These are phyloP conservation scores for Chromoteleia sp. DNA, from an alignment of 2,888 invertebrate genomes.

Conservation along the genomic window DNA sequence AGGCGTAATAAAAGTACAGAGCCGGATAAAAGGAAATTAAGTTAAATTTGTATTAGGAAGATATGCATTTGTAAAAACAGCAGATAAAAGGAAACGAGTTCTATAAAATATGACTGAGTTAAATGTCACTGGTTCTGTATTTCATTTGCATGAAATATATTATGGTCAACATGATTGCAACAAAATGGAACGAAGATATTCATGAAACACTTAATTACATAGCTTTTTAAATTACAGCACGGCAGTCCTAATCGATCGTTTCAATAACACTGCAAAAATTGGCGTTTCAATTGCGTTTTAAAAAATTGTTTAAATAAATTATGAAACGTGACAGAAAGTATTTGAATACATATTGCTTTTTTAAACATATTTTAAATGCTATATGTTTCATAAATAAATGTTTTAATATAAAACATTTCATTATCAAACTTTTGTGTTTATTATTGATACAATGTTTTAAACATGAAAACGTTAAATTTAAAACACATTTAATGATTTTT, in stretches of 20 bases:
- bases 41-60: slow-evolving; percentile 27
- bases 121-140: slow-evolving; percentile 20
- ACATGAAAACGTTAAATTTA: too few relatives aligned
- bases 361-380: too few relatives aligned
- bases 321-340: too few relatives aligned
- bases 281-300: too few relatives aligned
- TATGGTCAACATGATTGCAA: slow-evolving; percentile 8
- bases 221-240: slow-evolving; percentile 3
- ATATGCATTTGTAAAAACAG: slow-evolving; percentile 10
- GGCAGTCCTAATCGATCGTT: not conserved
- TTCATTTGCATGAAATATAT: slow-evolving; percentile 32
- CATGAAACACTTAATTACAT: slow-evolving; percentile 10
- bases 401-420: too few relatives aligned
- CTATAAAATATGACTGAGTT: slow-evolving; percentile 28
- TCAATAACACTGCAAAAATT: too few relatives aligned
- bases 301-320: too few relatives aligned
- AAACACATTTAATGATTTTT: too few relatives aligned
- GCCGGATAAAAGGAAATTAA: not conserved
- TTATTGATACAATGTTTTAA: too few relatives aligned
- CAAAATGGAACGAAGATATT: slow-evolving; percentile 3
- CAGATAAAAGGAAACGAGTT: slow-evolving; percentile 36
- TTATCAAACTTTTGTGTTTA: too few relatives aligned
- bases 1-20: not conserved
- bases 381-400: too few relatives aligned
- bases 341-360: too few relatives aligned